These are phyloP conservation scores for Dromius quadrimaculatus DNA, from an alignment of 2,888 invertebrate genomes.

Conservation along the genomic window DNA sequence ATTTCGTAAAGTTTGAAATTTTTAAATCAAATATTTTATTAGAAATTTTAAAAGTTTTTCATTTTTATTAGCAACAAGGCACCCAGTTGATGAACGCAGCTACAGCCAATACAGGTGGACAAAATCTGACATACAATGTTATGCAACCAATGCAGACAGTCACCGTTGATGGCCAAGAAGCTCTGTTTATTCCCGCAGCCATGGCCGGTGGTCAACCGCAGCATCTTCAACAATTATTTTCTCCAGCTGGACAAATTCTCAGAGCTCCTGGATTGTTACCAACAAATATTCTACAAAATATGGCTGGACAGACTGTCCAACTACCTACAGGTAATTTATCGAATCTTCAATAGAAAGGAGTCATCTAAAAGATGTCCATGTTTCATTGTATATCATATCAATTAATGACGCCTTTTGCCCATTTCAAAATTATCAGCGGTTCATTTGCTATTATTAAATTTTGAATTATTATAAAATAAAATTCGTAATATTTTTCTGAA, in stretches of 20 bases:
- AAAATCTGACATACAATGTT: slow-evolving; percentile 70
- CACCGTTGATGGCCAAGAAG: slow-evolving; percentile 93
- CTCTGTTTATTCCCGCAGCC: slow-evolving; percentile 89
- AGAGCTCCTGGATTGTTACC: slow-evolving; percentile 77
- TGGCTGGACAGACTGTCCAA: slow-evolving; percentile 76
- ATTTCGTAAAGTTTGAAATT: too few species aligned
- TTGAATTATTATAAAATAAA: too few species aligned
- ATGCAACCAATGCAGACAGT: slow-evolving; percentile 90
- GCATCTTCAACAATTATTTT: slow-evolving; percentile 70
- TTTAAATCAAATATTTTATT: too few species aligned
- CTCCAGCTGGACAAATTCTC: slow-evolving; percentile 79
- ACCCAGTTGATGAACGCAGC: slow-evolving; percentile 67
- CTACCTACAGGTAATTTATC: slow-evolving; percentile 74
- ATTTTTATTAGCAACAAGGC: slow-evolving; percentile 61
- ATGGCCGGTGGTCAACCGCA: slow-evolving; percentile 70
- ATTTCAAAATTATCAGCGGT: too few species aligned
- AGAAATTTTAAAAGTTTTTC: too few species aligned
- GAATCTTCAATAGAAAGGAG: too few species aligned
- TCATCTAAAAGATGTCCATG: too few species aligned
- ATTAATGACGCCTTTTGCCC: too few species aligned
- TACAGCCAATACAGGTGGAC: slow-evolving; percentile 65
- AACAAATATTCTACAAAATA: slow-evolving; percentile 79
- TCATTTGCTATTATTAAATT: too few species aligned
- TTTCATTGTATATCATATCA: too few species aligned
- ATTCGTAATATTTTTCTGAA: too few species aligned